Evolutionary conservation across 2,888 invertebrate genomes (phyloP), one percentile per base, ranked within the genome.

Genomic region (Macrosoma leucophasiata): DNA sequence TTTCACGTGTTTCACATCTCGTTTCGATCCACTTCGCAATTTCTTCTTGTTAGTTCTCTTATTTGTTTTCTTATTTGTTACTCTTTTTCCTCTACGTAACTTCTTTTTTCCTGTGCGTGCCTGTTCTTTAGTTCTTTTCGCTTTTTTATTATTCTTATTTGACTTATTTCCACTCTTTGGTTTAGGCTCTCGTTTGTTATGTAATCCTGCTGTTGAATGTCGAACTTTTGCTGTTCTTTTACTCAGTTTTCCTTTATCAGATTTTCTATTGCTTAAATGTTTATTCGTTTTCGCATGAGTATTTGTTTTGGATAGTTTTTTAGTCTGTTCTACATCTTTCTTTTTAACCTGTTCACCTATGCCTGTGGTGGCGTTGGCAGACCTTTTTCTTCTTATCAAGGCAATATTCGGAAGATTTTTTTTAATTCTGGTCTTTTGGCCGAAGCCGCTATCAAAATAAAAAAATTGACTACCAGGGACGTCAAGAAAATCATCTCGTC

Each of bases 401-500:
- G 33, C 29, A 22, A 6, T 39, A 52, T 10, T 64, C 61, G 0
- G 58, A 46, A 68, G 36, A 4, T 62, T 47, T 47, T 70, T 79
- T 37, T 74, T 73, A 1, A 68, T 58, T 35, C 69, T 59, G 0
- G 47, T 13, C 25, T 62, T 71, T 15, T 49, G 46, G 3, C 60
- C 52, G 2, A 15, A 17, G 3, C 20, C 17, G 2, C 41, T 33
- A 2, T 58, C 57, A 2, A 48, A 17, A 3, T 61, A 56, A 21
- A 73, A 70, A 29, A 58, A 61, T 0, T 58, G 60, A 22, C 67
- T 74, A 2, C 68, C 62, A 0, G 68, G 65, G 0, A 61, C 41
- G 12, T 46, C 40, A 0, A 29, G 3, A 3, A 23, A 29, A 3
- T 35, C 41, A 10, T 43, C 23, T 28, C 17, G 23, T 36, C 4